Evolutionary conservation across 2,888 invertebrate species (phyloP), one percentile per base, ranked within the genome.

Genomic region (Tigriopus californicus): DNA sequence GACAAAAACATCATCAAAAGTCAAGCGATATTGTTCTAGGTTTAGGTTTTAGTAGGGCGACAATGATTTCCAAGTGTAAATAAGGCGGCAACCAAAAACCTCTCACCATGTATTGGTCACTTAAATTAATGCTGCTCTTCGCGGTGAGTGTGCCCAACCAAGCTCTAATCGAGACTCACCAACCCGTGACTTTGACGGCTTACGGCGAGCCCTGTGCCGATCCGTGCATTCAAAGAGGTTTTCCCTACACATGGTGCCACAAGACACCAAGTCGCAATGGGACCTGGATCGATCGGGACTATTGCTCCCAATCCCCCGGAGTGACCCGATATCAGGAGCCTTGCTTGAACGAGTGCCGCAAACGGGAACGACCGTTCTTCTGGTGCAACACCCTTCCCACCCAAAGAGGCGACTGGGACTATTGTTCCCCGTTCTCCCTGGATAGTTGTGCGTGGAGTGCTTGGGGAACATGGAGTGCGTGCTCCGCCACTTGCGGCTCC

Each of bases 261-360:
- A 49, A 49, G 24, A 20, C 4, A 22, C 20, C 20, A 5, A 18
- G 18, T 13, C 20, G 51, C 13, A 49, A 49, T 24, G 51, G 51
- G 15, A 49, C 51, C 51, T 49, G 20, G 22, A 49, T 49, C 24
- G 54, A 53, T 53, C 54, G 54, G 15, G 54, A 53, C 33, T 53
- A 53, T 40, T 53, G 54, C 40, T 33, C 33, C 18, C 54, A 24
- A 15, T 15, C 15, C 5, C 33, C 22, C 54, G 54, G 54, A 3
- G 33, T 33, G 15, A 53, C 54, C 15, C 25, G 54, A 25, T 53
- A 53, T 18, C n/a, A 15, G 33, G 54, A 53, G 33, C 22, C 40
- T 3, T 53, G 54, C 33, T 10, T 33, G 33, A 40, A 53, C 33
- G 15, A 24, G 33, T 53, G 54, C n/a, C 24, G 33, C 15, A 22